Percentiles rank a stretch among this genome's conserved stretches.
These are phyloP conservation scores for Schizothorax lantsangensis DNA, from an alignment of 2,797 vertebrate genomes.

Conservation along the genomic window DNA sequence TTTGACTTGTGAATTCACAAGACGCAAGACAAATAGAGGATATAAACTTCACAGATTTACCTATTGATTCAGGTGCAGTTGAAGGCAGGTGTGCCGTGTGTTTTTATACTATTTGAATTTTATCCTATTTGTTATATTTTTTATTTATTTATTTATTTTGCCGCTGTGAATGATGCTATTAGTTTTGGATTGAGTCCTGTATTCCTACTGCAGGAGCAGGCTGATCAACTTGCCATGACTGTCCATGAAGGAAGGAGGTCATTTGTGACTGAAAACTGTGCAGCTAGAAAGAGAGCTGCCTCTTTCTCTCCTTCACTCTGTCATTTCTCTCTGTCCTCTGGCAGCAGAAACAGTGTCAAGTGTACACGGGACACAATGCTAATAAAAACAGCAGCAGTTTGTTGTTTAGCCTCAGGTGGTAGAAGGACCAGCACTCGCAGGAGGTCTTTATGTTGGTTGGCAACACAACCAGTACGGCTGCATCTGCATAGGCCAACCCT, in stretches of 20 bases:
- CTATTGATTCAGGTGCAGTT: neutral
- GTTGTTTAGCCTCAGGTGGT: slow-evolving; percentile 59
- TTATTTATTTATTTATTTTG: too few species aligned
- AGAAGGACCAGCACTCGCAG: slow-evolving; percentile 49
- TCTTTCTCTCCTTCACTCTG: slow-evolving; percentile 54
- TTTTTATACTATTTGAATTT: neutral
- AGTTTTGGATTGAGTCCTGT: neutral
- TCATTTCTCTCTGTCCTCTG: slow-evolving; percentile 38
- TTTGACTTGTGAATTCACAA: too few species aligned
- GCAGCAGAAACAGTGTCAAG: slow-evolving; percentile 62
- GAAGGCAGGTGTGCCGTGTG: neutral
- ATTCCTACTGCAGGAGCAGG: neutral
- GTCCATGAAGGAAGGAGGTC: slow-evolving; percentile 67
- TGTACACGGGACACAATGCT: slow-evolving; percentile 29
- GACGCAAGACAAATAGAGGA: too few species aligned
- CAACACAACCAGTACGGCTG: slow-evolving; percentile 13
- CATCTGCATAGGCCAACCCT: neutral
- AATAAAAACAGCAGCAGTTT: slow-evolving; percentile 60
- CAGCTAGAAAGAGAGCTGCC: slow-evolving; percentile 71
- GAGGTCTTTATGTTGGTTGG: slow-evolving; percentile 58
- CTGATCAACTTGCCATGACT: slow-evolving; percentile 44
- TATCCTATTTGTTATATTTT: neutral
- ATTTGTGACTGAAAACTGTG: slow-evolving; percentile 68
- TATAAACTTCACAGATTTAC: too few species aligned
- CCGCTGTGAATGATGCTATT: too few species aligned